Conservation (phyloP, 2,113 vertebrate species). For the Chamaetylas fuelleborni region DNA sequence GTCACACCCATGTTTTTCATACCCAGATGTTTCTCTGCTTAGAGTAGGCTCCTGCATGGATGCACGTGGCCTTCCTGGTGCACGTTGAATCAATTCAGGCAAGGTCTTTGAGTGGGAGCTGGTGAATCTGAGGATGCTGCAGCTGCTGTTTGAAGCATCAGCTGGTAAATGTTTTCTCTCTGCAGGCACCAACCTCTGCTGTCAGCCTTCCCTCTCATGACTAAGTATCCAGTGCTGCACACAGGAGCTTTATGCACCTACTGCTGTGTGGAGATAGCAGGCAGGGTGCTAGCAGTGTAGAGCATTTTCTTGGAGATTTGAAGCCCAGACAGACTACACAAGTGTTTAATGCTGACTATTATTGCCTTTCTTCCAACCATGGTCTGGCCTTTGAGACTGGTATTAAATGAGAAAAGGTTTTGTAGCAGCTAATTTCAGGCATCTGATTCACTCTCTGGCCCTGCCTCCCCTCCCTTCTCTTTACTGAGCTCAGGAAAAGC, state of each 20-base stretch:
- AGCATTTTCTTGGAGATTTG: neutral
- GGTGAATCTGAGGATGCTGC: conserved; percentile 1
- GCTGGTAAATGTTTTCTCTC: conserved; percentile 6
- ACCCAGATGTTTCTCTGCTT: neutral
- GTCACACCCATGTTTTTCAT: neutral
- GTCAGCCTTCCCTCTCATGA: neutral
- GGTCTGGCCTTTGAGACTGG: neutral
- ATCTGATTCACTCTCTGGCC: neutral
- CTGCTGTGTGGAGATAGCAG: neutral
- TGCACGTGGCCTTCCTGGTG: neutral
- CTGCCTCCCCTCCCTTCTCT: neutral
- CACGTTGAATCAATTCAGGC: neutral
- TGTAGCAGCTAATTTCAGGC: conserved; percentile 4
- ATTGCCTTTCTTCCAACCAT: neutral
- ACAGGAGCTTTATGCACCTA: neutral
- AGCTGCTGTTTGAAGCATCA: conserved; percentile 29
- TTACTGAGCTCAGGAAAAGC: neutral
- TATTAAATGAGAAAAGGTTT: neutral
- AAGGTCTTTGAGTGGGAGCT: neutral
- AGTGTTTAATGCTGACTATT: neutral
- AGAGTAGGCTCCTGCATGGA: neutral
- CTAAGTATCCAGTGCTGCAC: neutral
- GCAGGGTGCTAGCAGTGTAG: neutral
- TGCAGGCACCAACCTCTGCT: conserved; percentile 7
- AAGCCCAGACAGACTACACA: neutral